Percentiles rank a stretch among this genome's conserved stretches.
These are phyloP conservation scores for Liopterus haemorrhoidalis DNA, from an alignment of 2,888 invertebrate genomes.

Conservation along the genomic window DNA sequence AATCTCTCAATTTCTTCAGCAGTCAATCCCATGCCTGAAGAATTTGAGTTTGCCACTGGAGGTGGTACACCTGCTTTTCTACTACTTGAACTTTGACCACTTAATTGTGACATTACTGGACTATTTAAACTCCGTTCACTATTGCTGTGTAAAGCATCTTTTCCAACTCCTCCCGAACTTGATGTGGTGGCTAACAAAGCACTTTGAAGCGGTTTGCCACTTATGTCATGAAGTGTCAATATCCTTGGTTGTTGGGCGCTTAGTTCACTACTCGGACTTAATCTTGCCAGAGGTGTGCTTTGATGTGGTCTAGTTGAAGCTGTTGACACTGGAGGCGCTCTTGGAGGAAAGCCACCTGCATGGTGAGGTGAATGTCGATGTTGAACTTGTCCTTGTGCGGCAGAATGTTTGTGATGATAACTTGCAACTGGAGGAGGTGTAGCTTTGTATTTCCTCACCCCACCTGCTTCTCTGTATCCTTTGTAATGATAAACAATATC, in stretches of 20 bases:
- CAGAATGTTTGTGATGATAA: constrained; percentile 72
- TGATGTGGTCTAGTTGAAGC: constrained; percentile 67
- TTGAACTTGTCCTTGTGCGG: constrained; percentile 57
- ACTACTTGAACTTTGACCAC: constrained; percentile 78
- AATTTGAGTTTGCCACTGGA: constrained; percentile 61
- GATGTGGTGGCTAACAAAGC: constrained; percentile 85
- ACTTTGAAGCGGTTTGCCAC: constrained; percentile 85
- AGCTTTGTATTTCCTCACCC: constrained; percentile 80
- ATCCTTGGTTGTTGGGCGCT: constrained; percentile 88
- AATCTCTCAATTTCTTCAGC: constrained; percentile 90
- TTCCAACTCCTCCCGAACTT: constrained; percentile 80
- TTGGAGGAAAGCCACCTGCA: constrained; percentile 66
- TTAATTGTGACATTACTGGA: constrained; percentile 86
- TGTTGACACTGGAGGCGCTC: constrained; percentile 67
- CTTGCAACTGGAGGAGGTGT: constrained; percentile 74
- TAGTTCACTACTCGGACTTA: constrained; percentile 87
- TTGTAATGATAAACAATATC: constrained; percentile 96
- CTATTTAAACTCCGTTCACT: constrained; percentile 88
- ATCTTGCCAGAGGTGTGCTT: constrained; percentile 81
- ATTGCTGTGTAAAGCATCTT: constrained; percentile 83
- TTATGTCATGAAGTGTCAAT: constrained; percentile 87
- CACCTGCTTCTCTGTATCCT: constrained; percentile 80
- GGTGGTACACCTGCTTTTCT: constrained; percentile 65
- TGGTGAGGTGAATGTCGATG: constrained; percentile 76
- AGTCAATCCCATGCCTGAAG: constrained; percentile 77